Evolutionary conservation across 2,888 invertebrate genomes (phyloP).

Genomic region (Pseudococcus viburni): DNA sequence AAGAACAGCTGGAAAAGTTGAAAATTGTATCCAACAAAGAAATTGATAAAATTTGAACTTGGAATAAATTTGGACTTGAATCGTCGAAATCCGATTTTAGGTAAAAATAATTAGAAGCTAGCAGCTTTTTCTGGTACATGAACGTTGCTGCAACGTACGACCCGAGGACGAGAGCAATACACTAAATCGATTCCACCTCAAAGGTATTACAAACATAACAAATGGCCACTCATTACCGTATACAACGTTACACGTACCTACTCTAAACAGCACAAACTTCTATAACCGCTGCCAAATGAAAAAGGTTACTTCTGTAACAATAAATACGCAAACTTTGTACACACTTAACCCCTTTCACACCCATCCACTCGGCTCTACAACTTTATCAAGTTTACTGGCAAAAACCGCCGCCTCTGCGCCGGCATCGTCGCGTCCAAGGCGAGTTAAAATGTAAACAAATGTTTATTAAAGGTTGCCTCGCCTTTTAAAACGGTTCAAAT

Average conservation of each 20-base stretch:
- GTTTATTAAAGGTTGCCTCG: constrained; percentile 4
- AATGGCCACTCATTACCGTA: constrained; percentile 41
- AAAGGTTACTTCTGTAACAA: constrained; percentile 22
- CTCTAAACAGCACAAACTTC: constrained; percentile 8
- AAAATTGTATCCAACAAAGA: too few relatives aligned
- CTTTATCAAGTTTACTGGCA: background rate
- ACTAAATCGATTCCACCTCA: constrained; percentile 41
- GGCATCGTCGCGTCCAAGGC: background rate
- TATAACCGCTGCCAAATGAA: constrained; percentile 38
- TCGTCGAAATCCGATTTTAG: too few relatives aligned
- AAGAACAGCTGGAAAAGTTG: too few relatives aligned
- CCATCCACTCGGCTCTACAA: background rate
- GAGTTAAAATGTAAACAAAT: constrained; percentile 46
- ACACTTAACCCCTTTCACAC: constrained; percentile 1
- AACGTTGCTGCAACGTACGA: background rate
- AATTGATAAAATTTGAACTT: too few relatives aligned
- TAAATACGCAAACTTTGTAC: constrained; percentile 37
- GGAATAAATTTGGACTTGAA: too few relatives aligned
- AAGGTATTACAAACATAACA: constrained; percentile 47
- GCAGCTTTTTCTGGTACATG: background rate
- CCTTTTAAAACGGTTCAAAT: background rate
- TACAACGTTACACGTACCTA: background rate
- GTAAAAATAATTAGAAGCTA: background rate
- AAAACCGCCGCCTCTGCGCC: background rate
- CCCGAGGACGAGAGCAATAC: background rate